Conservation (phyloP, 2,113 vertebrate species). For the Entomyzon cyanotis region DNA sequence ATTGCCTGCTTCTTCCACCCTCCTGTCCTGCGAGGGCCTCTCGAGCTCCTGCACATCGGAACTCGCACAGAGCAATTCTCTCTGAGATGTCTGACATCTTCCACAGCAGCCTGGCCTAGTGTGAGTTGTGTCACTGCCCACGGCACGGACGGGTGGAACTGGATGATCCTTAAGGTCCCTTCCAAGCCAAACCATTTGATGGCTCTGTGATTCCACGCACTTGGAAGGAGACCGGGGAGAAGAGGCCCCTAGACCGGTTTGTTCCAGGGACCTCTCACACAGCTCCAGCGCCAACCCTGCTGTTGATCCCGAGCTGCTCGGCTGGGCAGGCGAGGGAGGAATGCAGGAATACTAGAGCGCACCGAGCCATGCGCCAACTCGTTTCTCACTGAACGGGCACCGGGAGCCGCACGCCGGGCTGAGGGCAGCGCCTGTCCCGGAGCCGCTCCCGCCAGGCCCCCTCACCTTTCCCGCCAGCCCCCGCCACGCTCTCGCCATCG, state of each 20-base stretch:
- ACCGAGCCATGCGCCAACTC: neutral
- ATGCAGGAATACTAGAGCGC: accelerated
- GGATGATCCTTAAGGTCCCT: no score
- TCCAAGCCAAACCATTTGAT: neutral
- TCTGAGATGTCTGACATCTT: accelerated
- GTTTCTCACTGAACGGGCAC: neutral
- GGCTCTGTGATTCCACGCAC: neutral
- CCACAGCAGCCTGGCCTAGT: accelerated
- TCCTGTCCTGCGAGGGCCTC: accelerated
- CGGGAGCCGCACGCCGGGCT: neutral
- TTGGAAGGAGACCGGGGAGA: neutral
- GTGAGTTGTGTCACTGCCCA: no score
- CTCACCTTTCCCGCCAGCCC: neutral
- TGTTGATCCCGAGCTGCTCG: accelerated
- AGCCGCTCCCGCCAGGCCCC: neutral
- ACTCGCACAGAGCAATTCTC: accelerated
- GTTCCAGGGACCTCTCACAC: neutral
- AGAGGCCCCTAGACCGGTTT: neutral
- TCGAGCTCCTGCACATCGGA: accelerated
- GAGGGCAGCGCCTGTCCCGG: neutral
- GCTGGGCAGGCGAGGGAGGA: neutral
- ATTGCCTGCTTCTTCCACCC: accelerated
- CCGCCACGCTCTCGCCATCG: neutral
- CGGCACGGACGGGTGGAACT: neutral
- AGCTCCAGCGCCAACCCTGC: neutral